These are phyloP conservation scores for Drosophila sp. DNA, from an alignment of 1,140 invertebrate genomes.

Conservation along the genomic window DNA sequence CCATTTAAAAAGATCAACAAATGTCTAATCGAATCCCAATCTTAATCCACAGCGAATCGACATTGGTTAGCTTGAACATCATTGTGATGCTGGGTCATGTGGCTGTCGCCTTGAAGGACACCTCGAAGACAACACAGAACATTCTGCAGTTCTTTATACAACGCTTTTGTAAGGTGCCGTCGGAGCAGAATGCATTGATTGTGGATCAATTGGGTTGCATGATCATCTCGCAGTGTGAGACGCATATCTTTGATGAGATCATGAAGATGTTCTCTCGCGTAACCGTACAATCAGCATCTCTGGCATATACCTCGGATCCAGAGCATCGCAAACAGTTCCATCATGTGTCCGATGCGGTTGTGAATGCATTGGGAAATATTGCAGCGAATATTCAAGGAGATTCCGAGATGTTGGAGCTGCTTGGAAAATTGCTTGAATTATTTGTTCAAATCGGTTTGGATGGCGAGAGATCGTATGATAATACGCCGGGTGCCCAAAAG, in stretches of 20 bases:
- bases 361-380: conserved; percentile 97
- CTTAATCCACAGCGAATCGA: conserved; percentile 89
- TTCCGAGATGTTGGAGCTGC: conserved; percentile 92
- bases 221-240: conserved; percentile 95
- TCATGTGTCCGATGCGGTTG: conserved; percentile 97
- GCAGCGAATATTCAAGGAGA: conserved; percentile 96
- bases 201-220: conserved; percentile 99
- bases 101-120: conserved; percentile 96
- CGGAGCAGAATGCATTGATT: conserved; percentile 95
- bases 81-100: conserved; percentile 99
- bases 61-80: conserved; percentile 97
- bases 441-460: conserved; percentile 99
- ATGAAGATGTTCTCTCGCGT: conserved; percentile 99
- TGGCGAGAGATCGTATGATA: conserved; percentile 95
- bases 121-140: conserved; percentile 96
- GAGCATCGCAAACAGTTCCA: conserved; percentile 87
- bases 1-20: too few relatives aligned
- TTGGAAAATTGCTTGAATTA: conserved; percentile 95
- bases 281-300: conserved; percentile 95
- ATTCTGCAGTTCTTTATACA: conserved; percentile 99
- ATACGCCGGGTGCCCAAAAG: conserved; percentile 89
- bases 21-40: conserved; percentile 2
- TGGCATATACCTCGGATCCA: conserved; percentile 91
- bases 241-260: conserved; percentile 95
- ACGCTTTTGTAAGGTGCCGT: conserved; percentile 95